These are phyloP conservation scores for Pogona vitticeps DNA, from an alignment of 2,113 vertebrate genomes.

Conservation along the genomic window DNA sequence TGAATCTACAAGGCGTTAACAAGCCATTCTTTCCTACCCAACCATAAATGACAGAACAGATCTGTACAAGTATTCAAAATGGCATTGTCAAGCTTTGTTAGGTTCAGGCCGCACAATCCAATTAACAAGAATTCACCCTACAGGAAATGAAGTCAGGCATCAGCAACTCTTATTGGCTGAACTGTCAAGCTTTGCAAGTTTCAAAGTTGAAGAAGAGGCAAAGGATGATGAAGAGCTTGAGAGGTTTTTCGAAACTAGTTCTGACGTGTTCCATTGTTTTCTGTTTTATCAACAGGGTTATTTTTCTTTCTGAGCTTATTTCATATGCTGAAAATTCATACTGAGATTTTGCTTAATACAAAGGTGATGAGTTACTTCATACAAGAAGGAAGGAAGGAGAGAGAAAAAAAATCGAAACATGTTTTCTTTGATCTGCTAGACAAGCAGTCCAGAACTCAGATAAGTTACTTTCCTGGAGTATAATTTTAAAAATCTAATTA, in stretches of 20 bases:
- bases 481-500: too few relatives aligned
- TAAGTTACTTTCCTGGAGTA: too few relatives aligned
- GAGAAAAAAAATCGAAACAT: not conserved
- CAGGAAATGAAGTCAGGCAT: not conserved
- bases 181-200: slow-evolving; percentile 9
- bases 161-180: not conserved
- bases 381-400: not conserved
- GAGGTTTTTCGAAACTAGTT: not conserved
- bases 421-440: not conserved
- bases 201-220: not conserved
- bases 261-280: not conserved
- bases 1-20: not conserved
- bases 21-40: not conserved
- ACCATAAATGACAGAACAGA: not conserved
- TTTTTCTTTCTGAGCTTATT: not conserved
- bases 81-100: not conserved
- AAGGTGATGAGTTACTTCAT: not conserved
- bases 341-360: not conserved
- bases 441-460: too few relatives aligned
- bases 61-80: not conserved
- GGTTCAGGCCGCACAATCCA: not conserved
- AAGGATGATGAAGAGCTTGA: not conserved
- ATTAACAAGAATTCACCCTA: slow-evolving; percentile 7
- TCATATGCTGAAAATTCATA: too few relatives aligned
- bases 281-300: not conserved